Evolutionary conservation across 2,888 invertebrate species (phyloP).

Genomic region (Fissipunctia ypsillon): DNA sequence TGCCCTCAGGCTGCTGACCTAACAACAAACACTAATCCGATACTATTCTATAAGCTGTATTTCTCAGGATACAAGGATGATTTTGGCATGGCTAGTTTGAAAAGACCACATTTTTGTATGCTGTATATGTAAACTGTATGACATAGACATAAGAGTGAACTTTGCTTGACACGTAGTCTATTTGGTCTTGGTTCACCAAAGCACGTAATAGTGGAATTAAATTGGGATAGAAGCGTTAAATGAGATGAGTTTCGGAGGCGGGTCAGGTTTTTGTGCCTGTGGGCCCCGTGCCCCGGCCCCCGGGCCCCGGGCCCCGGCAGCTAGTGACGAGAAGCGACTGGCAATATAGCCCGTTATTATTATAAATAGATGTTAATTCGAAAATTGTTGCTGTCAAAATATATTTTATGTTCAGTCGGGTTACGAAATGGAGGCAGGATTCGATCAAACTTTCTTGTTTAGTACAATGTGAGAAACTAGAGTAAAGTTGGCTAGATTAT

Average conservation of each 20-base stretch:
- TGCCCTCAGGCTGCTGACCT: slow-evolving; percentile 70
- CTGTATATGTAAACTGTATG: slow-evolving; percentile 27
- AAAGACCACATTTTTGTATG: slow-evolving; percentile 1
- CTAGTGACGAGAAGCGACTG: slow-evolving; percentile 53
- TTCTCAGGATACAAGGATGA: slow-evolving; percentile 1
- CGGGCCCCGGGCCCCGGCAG: slow-evolving; percentile 14
- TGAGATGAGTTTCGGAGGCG: slow-evolving; percentile 76
- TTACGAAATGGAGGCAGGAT: slow-evolving; percentile 43
- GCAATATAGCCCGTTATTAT: slow-evolving; percentile 45
- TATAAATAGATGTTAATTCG: slow-evolving; percentile 46
- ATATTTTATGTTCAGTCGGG: slow-evolving; percentile 37
- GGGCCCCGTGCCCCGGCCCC: slow-evolving; percentile 13
- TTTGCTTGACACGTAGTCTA: slow-evolving; percentile 15
- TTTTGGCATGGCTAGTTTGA: slow-evolving; percentile 26
- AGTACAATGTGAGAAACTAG: background rate
- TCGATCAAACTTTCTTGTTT: slow-evolving; percentile 13
- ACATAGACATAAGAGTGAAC: slow-evolving; percentile 1
- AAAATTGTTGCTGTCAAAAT: slow-evolving; percentile 43
- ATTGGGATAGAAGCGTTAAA: slow-evolving; percentile 79
- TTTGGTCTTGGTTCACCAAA: slow-evolving; percentile 54
- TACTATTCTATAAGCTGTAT: slow-evolving; percentile 20
- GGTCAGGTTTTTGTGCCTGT: slow-evolving; percentile 48
- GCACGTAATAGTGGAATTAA: slow-evolving; percentile 80
- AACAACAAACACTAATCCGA: slow-evolving; percentile 29
- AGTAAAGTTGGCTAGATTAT: too few relatives aligned